Conservation (phyloP, 92 coral and sea anemone species). For the Porites evermanni region DNA sequence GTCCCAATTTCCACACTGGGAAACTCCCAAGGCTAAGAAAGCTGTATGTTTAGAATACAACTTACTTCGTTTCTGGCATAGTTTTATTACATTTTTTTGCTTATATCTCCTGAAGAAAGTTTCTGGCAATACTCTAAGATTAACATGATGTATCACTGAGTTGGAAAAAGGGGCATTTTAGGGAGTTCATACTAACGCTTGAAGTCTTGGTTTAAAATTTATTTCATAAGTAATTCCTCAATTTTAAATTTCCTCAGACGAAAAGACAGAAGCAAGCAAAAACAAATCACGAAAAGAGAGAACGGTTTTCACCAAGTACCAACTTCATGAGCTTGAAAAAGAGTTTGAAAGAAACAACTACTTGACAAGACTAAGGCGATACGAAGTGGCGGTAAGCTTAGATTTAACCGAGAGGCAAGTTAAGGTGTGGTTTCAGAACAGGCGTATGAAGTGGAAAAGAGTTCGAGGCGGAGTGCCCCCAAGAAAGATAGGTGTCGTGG, state of each 20-base stretch:
- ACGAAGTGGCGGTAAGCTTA: constrained; percentile 82
- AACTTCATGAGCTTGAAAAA: constrained; percentile 74
- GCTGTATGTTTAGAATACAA: too few species aligned
- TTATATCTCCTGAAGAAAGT: too few species aligned
- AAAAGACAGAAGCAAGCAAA: constrained; percentile 66
- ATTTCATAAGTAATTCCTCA: not conserved
- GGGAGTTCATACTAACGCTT: too few species aligned
- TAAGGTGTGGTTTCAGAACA: constrained; percentile 91
- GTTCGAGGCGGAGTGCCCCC: constrained; percentile 75
- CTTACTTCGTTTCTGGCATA: too few species aligned
- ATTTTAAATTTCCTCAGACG: constrained; percentile 38
- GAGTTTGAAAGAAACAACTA: constrained; percentile 86
- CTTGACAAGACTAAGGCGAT: constrained; percentile 79
- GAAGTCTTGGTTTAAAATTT: not conserved
- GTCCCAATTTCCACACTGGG: too few species aligned
- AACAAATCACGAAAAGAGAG: constrained; percentile 81
- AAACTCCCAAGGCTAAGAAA: too few species aligned
- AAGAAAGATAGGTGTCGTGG: constrained; percentile 41
- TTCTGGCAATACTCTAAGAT: too few species aligned
- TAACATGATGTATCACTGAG: too few species aligned
- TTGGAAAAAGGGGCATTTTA: too few species aligned
- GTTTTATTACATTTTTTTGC: too few species aligned
- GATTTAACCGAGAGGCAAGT: constrained; percentile 88
- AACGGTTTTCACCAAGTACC: constrained; percentile 87
- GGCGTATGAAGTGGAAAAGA: constrained; percentile 92